Percentiles rank a stretch among this genome's conserved stretches.
phyloP scores from a whole-genome alignment of 2,797 vertebrate species.

The Ciconia nigra region DNA sequence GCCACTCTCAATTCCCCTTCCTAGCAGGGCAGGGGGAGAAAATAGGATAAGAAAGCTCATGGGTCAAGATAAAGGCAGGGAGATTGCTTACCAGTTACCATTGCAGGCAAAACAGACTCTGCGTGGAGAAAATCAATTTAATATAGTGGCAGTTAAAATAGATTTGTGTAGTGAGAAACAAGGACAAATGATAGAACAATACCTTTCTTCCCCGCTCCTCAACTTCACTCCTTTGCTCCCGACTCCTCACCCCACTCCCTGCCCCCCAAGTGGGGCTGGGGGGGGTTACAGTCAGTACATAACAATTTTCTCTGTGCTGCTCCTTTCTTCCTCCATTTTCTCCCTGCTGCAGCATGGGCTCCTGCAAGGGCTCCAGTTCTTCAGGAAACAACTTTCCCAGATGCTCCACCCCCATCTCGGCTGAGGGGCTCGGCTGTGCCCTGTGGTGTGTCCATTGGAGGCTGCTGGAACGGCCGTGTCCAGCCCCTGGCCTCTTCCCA shows the following conservation, averaged over 20 bases:
- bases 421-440: background rate
- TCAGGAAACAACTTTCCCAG: background rate
- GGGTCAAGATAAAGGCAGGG: background rate
- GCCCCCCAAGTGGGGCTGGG: background rate
- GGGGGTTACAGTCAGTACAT: background rate
- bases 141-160: background rate
- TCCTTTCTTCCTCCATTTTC: background rate
- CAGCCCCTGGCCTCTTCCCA: background rate
- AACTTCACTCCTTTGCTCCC: background rate
- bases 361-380: background rate
- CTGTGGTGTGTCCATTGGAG: rapidly evolving
- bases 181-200: background rate
- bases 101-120: background rate
- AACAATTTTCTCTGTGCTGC: background rate
- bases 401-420: rapidly evolving
- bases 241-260: background rate
- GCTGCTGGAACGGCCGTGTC: background rate
- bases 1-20: background rate
- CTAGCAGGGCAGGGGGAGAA: background rate
- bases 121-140: background rate
- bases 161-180: background rate
- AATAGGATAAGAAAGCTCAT: background rate
- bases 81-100: background rate
- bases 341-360: background rate
- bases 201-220: background rate